These are phyloP conservation scores for Dorcus hopei DNA, from an alignment of 2,888 invertebrate species.

Conservation along the genomic window DNA sequence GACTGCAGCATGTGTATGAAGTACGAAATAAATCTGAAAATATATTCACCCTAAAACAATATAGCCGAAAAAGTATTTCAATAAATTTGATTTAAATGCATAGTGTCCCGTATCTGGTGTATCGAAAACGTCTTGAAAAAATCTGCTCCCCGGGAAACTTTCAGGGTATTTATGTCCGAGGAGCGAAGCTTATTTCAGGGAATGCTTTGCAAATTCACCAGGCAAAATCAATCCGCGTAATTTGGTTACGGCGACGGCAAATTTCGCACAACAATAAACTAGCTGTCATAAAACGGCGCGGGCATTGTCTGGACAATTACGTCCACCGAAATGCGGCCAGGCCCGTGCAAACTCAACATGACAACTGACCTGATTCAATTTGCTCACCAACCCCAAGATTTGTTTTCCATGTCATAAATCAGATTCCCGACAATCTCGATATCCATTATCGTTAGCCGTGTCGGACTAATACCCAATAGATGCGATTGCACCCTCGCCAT, in stretches of 20 bases:
- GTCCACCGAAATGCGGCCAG: conserved; percentile 17
- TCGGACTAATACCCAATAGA: conserved; percentile 20
- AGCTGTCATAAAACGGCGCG: conserved; percentile 25
- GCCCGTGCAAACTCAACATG: conserved; percentile 36
- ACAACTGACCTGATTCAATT: conserved; percentile 49
- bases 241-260: too few species aligned
- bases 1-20: not conserved
- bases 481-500: conserved; percentile 12
- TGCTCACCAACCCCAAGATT: conserved; percentile 44
- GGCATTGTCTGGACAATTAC: conserved; percentile 27
- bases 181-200: too few species aligned
- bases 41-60: not conserved
- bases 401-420: conserved; percentile 50
- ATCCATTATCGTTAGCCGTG: conserved; percentile 47
- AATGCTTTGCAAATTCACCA: too few species aligned
- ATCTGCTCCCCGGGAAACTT: too few species aligned
- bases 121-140: too few species aligned
- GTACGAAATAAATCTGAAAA: not conserved
- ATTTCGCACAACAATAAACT: too few species aligned
- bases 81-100: conserved; percentile 10
- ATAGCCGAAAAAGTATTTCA: conserved; percentile 1
- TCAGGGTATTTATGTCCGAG: too few species aligned
- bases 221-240: too few species aligned
- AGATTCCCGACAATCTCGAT: conserved; percentile 49
- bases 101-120: too few species aligned